Evolutionary conservation across 2,113 vertebrate species (phyloP), one percentile per base, ranked within the genome.

Genomic region (Pseudorectes ferrugineus): DNA sequence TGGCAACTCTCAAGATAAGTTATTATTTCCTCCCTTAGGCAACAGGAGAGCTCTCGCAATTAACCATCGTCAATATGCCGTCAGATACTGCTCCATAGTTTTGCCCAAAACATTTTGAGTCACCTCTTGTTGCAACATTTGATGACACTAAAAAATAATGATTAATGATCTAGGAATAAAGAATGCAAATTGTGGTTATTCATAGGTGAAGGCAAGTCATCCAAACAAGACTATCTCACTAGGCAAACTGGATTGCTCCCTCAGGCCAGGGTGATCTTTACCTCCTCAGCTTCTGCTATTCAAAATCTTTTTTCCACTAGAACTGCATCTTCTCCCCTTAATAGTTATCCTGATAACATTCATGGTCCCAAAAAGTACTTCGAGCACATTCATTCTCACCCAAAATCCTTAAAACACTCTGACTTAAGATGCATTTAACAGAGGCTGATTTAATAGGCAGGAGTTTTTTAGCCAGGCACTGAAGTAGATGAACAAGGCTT

Each of bases 41-140:
- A 92, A 63, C 23, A 54, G 26, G 74, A 73, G 4, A 70, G 38
- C 11, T 68, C 68, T 58, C 15, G 5, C 8, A 85, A 85, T 58
- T 42, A 58, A 38, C 31, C 51, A 52, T 4, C 2, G 0, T 8
- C 1, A 0, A 36, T 14, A 82, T 5, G 10, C 21, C 1, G 0
- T 21, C 40, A 85, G 33, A 81, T 54, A 55, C 18, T 49, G 49
- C 71, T 49, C 25, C 70, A 35, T 8, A 26, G 23, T 65, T 62
- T 55, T 46, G 13, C 42, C 21, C 14, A 42, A 68, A 46, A 61
- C 16, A 48, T 58, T 89, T 35, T 73, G 40, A 36, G 24, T 80
- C 36, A 75, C 38, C 12, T 65, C 49, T 63, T 63, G 12, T 52
- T 13, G 0, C 20, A 77, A 42, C 6, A 58, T 54, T 54, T 38